Base-by-base conservation (phyloP, 2,113 vertebrate species). In the Lathamus discolor region DNA sequence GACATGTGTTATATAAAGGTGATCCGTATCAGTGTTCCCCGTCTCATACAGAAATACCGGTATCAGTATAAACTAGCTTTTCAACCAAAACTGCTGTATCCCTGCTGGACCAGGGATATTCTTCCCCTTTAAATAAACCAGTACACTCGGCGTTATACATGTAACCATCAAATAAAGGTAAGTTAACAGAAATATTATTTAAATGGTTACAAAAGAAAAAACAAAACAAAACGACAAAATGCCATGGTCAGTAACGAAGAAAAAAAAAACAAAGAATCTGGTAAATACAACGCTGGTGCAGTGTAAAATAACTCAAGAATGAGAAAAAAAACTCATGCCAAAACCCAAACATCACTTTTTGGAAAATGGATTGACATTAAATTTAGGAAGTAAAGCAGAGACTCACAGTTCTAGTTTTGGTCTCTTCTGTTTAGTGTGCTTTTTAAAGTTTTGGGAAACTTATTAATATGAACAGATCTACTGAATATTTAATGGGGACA, bases 21-120 rank as follows among this genome's bases (percentile, higher is more conserved):
- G 33, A 46, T 14, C 57, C 23, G 0, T 11, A 6, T 5, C 2
- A 2, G 33, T 51, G 48, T 37, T 84, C 43, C 14, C 28, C 39
- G 51, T 29, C 55, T 78, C 52, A 1, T 31, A 54, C 75, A 88
- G 17, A 54, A 80, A n/a, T 72, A 31, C n/a, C 6, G 0, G 0
- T 51, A 13, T 5, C 6, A 2, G 5, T 17, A 43, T 9, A 33
- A 69, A 72, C 37, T 9, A n/a, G 19, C 24, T 86, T 88, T 88
- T 72, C 54, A 61, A 52, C 6, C 18, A 46, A 37, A 86, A 41
- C 55, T 10, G 15, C 83, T n/a, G 33, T 51, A 27, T 43, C 39
- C 39, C 39, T 39, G 39, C 39, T 11, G 69, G 17, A 77, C 25
- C 11, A 43, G 19, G 37, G 31, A 13, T 73, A 11, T 31, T 89